A percentile compares a stretch with the other conserved stretches of the same genome.
These are phyloP conservation scores for Polypterus bichir DNA, from an alignment of 2,113 vertebrate species.

Conservation along the genomic window DNA sequence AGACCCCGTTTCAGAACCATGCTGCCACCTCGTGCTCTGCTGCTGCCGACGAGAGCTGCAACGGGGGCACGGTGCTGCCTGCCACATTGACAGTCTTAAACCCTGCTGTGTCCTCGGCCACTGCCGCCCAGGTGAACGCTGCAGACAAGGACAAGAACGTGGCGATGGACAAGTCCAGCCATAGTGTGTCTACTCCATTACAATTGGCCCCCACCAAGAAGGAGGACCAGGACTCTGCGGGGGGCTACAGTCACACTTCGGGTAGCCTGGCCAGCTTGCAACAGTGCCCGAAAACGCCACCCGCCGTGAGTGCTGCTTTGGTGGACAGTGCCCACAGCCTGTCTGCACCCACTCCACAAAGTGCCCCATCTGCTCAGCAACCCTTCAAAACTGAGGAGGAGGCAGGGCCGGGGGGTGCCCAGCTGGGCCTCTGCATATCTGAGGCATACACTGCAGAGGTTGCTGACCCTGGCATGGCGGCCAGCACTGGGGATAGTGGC, in stretches of 20 bases:
- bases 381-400: slow-evolving; percentile 41
- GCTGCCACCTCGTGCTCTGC: slow-evolving; percentile 28
- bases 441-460: slow-evolving; percentile 10
- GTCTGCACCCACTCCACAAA: background rate
- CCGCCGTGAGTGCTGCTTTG: slow-evolving; percentile 3
- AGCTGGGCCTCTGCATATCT: slow-evolving; percentile 5
- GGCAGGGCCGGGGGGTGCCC: slow-evolving; percentile 14
- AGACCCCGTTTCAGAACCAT: slow-evolving; percentile 17
- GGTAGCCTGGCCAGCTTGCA: background rate
- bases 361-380: slow-evolving; percentile 15
- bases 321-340: slow-evolving; percentile 2
- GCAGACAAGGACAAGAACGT: background rate
- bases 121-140: slow-evolving; percentile 10
- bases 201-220: slow-evolving; percentile 48
- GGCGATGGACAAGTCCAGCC: slow-evolving; percentile 21
- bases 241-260: slow-evolving; percentile 30
- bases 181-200: slow-evolving; percentile 31
- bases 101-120: slow-evolving; percentile 29
- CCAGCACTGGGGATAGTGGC: slow-evolving; percentile 15
- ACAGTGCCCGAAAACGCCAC: background rate
- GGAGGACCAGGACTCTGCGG: slow-evolving; percentile 49
- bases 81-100: no score
- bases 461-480: background rate
- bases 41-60: slow-evolving; percentile 26
- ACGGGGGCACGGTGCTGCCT: slow-evolving; percentile 8